These are phyloP conservation scores for Ailurus styani DNA, from an alignment of 2,113 vertebrate species.

Conservation along the genomic window DNA sequence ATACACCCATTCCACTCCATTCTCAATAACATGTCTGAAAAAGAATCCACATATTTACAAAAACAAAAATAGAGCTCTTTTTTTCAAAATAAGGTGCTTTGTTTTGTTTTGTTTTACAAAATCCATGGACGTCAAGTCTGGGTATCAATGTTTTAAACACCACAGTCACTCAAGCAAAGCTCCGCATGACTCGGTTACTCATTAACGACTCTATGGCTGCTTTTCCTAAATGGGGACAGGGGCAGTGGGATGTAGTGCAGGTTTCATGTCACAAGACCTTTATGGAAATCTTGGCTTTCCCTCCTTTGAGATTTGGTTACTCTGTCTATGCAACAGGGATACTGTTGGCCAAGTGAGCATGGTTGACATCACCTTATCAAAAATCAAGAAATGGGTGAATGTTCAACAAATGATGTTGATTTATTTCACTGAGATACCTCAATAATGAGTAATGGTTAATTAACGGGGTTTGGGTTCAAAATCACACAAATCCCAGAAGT, in stretches of 20 bases:
- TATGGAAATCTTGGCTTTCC: not conserved
- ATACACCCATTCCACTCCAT: conserved; percentile 63
- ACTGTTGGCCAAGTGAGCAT: not conserved
- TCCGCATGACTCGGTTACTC: conserved; percentile 62
- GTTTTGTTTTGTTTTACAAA: conserved; percentile 52
- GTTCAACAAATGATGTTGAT: not conserved
- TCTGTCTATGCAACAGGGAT: not conserved
- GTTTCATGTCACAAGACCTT: not conserved
- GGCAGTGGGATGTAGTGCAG: not conserved
- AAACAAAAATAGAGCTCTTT: conserved; percentile 70
- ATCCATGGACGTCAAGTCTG: conserved; percentile 54
- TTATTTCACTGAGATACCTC: not conserved
- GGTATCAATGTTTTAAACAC: conserved; percentile 67
- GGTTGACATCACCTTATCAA: not conserved
- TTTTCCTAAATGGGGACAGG: not conserved
- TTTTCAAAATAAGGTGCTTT: not conserved
- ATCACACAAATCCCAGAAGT: not conserved
- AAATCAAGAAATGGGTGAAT: not conserved
- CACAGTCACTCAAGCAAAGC: conserved; percentile 64
- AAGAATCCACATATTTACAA: conserved; percentile 66
- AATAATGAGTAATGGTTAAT: not conserved
- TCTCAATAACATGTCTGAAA: conserved; percentile 60
- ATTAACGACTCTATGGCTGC: conserved; percentile 37
- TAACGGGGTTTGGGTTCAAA: not conserved
- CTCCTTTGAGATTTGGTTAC: not conserved